phyloP scores from a whole-genome alignment of 2,113 vertebrate genomes.

The Channa maculata region DNA sequence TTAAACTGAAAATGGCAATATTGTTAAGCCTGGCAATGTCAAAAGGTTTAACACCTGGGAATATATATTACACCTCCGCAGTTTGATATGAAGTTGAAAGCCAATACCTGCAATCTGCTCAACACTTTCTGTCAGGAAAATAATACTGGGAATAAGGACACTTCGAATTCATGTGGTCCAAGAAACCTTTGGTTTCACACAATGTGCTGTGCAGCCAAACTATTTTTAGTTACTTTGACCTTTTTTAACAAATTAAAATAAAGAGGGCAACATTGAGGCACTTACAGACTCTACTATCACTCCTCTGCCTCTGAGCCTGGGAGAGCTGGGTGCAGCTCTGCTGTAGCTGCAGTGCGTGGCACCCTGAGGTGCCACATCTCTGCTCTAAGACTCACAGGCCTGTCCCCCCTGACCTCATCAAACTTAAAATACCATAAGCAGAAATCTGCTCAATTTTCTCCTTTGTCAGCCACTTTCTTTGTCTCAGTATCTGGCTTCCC shows the following conservation, averaged over 20 bases:
- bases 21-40: slow-evolving; percentile 27
- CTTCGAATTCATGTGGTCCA: slow-evolving; percentile 87
- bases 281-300: slow-evolving; percentile 62
- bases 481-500: slow-evolving; percentile 87
- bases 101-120: slow-evolving; percentile 29
- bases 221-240: slow-evolving; percentile 58
- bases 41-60: background rate
- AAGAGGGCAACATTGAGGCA: slow-evolving; percentile 74
- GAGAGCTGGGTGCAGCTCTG: slow-evolving; percentile 52
- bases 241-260: slow-evolving; percentile 59
- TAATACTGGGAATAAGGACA: slow-evolving; percentile 86
- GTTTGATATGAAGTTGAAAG: slow-evolving; percentile 34
- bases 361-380: slow-evolving; percentile 37
- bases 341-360: slow-evolving; percentile 18
- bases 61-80: background rate
- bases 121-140: slow-evolving; percentile 53
- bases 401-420: slow-evolving; percentile 19
- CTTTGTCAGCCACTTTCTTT: slow-evolving; percentile 85
- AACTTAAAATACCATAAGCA: slow-evolving; percentile 27
- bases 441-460: slow-evolving; percentile 81
- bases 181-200: slow-evolving; percentile 87
- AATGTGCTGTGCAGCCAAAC: slow-evolving; percentile 83
- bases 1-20: slow-evolving; percentile 27
- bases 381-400: slow-evolving; percentile 60
- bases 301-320: slow-evolving; percentile 51